Conservation (phyloP, 2,888 invertebrate species). For the Ferdinandea cuprea region DNA sequence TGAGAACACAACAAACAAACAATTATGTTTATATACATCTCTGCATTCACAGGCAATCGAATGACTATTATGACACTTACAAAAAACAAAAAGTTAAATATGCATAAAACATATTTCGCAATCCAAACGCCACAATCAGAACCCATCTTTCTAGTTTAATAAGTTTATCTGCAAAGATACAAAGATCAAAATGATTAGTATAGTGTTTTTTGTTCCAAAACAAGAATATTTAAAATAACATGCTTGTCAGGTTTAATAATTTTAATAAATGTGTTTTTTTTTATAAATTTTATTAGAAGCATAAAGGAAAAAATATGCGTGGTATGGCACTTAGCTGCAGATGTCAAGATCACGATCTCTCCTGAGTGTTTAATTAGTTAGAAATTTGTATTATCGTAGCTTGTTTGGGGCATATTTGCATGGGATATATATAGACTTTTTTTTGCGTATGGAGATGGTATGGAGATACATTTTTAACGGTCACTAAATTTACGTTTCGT, state of each 20-base stretch:
- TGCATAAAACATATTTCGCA: conserved; percentile 88
- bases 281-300: neutral
- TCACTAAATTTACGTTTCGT: neutral
- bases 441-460: conserved; percentile 21
- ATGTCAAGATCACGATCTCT: conserved; percentile 38
- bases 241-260: conserved; percentile 16
- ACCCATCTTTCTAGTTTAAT: conserved; percentile 79
- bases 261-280: conserved; percentile 4
- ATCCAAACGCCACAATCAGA: conserved; percentile 86
- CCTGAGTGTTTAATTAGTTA: conserved; percentile 35
- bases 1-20: too few relatives aligned
- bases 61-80: conserved; percentile 84
- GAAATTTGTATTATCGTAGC: neutral
- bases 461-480: conserved; percentile 5
- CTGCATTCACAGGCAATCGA: too few relatives aligned
- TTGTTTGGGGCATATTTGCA: conserved; percentile 24
- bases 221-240: conserved; percentile 7
- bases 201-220: neutral
- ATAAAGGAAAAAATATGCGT: conserved; percentile 31
- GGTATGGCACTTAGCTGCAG: conserved; percentile 10
- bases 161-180: conserved; percentile 54
- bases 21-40: too few relatives aligned
- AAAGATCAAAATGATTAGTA: conserved; percentile 23
- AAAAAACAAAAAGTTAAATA: conserved; percentile 89
- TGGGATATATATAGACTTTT: neutral